A percentile compares a stretch with the other conserved stretches of the same genome.
These are phyloP conservation scores for Typhlichthys subterraneus DNA, from an alignment of 2,797 vertebrate species.

Conservation along the genomic window DNA sequence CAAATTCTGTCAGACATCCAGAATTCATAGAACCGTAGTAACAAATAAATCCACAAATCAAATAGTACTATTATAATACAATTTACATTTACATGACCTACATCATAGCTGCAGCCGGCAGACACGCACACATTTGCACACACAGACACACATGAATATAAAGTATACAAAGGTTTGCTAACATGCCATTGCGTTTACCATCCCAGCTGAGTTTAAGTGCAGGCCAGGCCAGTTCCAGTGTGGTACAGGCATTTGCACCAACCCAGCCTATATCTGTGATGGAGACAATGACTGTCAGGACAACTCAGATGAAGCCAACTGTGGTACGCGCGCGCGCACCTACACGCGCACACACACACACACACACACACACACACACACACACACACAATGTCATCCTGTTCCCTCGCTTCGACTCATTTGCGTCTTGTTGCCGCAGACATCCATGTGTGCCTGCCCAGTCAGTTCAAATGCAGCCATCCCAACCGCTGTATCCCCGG, in stretches of 20 bases:
- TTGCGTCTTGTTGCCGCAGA: constrained; percentile 70
- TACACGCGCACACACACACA: neutral
- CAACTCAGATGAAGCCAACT: constrained; percentile 94
- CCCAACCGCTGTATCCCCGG: constrained; percentile 97
- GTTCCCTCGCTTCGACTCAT: neutral
- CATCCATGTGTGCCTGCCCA: constrained; percentile 96
- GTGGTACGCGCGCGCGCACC: constrained; percentile 76
- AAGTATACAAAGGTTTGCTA: constrained; percentile 7
- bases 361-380: neutral
- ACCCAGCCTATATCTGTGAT: constrained; percentile 94
- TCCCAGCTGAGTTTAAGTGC: constrained; percentile 90
- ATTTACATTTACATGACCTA: too few species aligned
- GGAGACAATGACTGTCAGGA: constrained; percentile 96
- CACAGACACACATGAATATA: neutral
- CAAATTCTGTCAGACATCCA: too few species aligned
- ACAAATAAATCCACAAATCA: too few species aligned
- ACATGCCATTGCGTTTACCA: constrained; percentile 8
- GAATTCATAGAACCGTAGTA: too few species aligned
- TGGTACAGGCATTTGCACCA: constrained; percentile 91
- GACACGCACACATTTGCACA: too few species aligned
- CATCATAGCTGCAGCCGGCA: too few species aligned
- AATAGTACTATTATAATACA: too few species aligned
- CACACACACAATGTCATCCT: neutral
- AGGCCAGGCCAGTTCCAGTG: constrained; percentile 93
- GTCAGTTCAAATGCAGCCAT: constrained; percentile 96